These are phyloP conservation scores for Erpornis zantholeuca DNA, from an alignment of 2,113 vertebrate species.

Conservation along the genomic window DNA sequence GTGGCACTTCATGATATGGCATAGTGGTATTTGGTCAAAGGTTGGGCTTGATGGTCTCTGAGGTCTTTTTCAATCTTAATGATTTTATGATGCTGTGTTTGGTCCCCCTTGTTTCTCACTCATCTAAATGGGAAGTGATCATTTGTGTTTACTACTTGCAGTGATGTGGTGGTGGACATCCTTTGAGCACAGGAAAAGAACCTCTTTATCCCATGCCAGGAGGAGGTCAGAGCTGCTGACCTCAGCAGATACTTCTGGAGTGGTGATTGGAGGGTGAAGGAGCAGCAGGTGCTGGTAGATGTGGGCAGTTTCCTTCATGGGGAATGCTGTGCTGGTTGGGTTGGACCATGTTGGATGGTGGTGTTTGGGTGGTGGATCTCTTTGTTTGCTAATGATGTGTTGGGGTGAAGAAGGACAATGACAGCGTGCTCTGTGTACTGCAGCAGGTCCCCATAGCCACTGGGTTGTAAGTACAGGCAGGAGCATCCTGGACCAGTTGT, in stretches of 20 bases:
- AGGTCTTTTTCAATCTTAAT: not conserved
- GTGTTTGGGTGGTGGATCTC: not conserved
- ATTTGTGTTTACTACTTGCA: not conserved
- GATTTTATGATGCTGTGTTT: not conserved
- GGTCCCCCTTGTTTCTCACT: not conserved
- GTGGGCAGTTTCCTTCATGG: not conserved
- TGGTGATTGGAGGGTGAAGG: not conserved
- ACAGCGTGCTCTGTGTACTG: fast-evolving
- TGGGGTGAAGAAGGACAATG: not conserved
- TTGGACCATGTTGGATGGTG: not conserved
- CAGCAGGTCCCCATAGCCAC: not conserved
- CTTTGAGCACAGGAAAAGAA: not conserved
- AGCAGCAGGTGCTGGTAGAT: not conserved
- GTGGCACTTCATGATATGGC: not conserved
- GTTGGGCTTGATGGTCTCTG: not conserved
- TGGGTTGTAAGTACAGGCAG: not conserved
- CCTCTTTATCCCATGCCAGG: fast-evolving
- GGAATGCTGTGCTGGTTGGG: not conserved
- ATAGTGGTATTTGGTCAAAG: not conserved
- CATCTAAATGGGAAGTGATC: not conserved
- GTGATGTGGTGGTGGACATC: not conserved
- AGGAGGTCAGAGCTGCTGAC: not conserved
- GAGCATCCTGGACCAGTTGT: not conserved
- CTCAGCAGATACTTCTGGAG: not conserved
- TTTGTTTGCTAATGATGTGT: not conserved